Evolutionary conservation across 1,140 invertebrate species (phyloP).

Genomic region (Frieseomelitta varia): DNA sequence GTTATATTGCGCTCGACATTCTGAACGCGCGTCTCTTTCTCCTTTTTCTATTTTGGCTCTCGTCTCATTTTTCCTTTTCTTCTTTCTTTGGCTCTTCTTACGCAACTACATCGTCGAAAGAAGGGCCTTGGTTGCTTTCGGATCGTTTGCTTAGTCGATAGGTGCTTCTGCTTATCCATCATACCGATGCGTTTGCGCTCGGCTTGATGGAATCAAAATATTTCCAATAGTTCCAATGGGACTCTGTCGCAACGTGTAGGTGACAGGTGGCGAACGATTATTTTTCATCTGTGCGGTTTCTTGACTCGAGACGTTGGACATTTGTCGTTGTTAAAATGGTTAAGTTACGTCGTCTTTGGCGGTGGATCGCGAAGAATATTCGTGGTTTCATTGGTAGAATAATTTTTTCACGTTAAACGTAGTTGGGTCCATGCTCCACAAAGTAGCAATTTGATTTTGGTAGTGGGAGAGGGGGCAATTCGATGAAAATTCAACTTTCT

Average conservation of each 20-base stretch:
- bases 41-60: too few relatives aligned
- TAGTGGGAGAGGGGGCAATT: too few relatives aligned
- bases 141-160: constrained; percentile 40
- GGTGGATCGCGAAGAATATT: too few relatives aligned
- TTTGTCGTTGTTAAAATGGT: neutral
- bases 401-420: too few relatives aligned
- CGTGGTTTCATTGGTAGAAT: too few relatives aligned
- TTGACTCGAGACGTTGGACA: neutral
- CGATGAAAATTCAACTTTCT: too few relatives aligned
- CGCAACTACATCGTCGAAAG: neutral
- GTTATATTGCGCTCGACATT: constrained; percentile 52
- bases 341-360: neutral
- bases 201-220: constrained; percentile 47
- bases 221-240: neutral
- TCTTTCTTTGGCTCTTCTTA: too few relatives aligned
- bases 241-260: too few relatives aligned
- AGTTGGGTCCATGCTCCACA: too few relatives aligned
- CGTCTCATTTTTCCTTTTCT: too few relatives aligned
- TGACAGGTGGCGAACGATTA: neutral
- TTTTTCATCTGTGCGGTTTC: neutral
- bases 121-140: neutral
- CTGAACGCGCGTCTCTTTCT: constrained; percentile 34
- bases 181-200: constrained; percentile 36
- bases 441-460: too few relatives aligned
- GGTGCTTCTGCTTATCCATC: constrained; percentile 29